Base-by-base conservation (phyloP, 2,888 invertebrate genomes). In the Hemicrepidius hirtus region DNA sequence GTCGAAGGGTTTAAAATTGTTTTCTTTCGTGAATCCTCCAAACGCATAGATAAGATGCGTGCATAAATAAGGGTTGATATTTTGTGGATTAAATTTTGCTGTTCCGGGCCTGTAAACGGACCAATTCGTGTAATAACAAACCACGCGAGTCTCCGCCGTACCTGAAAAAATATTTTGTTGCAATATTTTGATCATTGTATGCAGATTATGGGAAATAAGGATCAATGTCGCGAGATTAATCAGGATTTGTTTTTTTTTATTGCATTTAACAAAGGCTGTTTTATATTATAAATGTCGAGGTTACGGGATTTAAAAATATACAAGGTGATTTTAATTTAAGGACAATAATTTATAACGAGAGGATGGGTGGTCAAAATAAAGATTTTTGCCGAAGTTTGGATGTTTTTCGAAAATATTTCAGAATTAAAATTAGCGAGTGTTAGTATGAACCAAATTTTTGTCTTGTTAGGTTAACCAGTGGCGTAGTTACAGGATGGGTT, bases 61-160 rank as follows among this genome's bases (percentile, higher is more conserved):
- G 87, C 97, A 97, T 71, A 97, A 89, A 85, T 97, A 97, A 0
- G 97, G 97, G 89, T 97, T 97, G 85, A 97, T 97, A 85, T 97
- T 97, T 86, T 96, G 95, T 0, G 97, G 97, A 82, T 94, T 94
- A 87, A 96, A 97, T 85, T 95, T 94, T 59, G 97, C 97, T 4
- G 95, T 93, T 64, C 96, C 96, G 1, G 96, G 96, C 75, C 96
- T 89, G 86, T 96, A 96, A 46, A 96, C 95, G 77, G 96, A 96
- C 97, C 97, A 97, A 87, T 96, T 96, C 50, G 96, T 96, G 88
- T 96, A 96, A 87, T 97, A 97, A 84, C 96, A 97, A 67, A 97
- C 96, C 80, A 97, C 92, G 79, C 94, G 92, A 68, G 92, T 91
- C 85, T 94, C 93, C 74, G 86, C 87, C 50, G 85, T 81, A 77